Evolutionary conservation across 2,113 vertebrate genomes (phyloP).

Genomic region (Scomber japonicus): DNA sequence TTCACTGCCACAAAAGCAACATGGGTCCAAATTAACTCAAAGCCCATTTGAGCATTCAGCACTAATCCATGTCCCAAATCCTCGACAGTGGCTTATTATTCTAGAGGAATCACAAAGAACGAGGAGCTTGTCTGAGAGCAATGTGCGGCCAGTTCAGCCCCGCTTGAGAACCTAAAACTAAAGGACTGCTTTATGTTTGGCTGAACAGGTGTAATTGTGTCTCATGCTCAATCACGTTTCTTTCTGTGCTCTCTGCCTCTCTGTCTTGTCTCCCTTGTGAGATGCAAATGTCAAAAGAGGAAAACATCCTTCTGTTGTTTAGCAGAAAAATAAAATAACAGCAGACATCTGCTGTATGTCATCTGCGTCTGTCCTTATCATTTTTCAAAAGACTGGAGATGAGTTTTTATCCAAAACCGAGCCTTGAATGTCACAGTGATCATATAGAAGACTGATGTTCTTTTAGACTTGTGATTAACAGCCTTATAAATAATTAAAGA

Average conservation of each 20-base stretch:
- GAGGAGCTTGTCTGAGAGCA: constrained; percentile 25
- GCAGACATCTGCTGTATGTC: constrained; percentile 43
- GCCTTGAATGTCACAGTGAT: constrained; percentile 54
- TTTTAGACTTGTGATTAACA: constrained; percentile 47
- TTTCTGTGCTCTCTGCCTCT: constrained; percentile 29
- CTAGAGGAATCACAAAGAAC: constrained; percentile 41
- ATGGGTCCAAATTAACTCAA: constrained; percentile 48
- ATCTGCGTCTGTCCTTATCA: constrained; percentile 32
- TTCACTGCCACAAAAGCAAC: constrained; percentile 49
- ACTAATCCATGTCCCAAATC: constrained; percentile 69
- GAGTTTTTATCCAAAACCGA: background rate
- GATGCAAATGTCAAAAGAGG: constrained; percentile 70
- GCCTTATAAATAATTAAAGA: constrained; percentile 51
- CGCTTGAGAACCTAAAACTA: constrained; percentile 22
- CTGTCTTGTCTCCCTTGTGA: constrained; percentile 32
- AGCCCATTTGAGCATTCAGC: constrained; percentile 30
- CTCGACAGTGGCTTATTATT: constrained; percentile 58
- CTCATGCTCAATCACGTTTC: constrained; percentile 70
- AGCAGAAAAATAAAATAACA: constrained; percentile 41
- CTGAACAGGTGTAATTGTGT: constrained; percentile 78
- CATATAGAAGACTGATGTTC: background rate
- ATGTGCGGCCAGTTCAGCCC: constrained; percentile 21
- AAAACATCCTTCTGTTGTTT: constrained; percentile 39
- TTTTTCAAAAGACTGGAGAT: constrained; percentile 38
- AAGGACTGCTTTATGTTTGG: constrained; percentile 63